phyloP scores from a whole-genome alignment of 1,140 invertebrate species.

The Drosophila arizonae region DNA sequence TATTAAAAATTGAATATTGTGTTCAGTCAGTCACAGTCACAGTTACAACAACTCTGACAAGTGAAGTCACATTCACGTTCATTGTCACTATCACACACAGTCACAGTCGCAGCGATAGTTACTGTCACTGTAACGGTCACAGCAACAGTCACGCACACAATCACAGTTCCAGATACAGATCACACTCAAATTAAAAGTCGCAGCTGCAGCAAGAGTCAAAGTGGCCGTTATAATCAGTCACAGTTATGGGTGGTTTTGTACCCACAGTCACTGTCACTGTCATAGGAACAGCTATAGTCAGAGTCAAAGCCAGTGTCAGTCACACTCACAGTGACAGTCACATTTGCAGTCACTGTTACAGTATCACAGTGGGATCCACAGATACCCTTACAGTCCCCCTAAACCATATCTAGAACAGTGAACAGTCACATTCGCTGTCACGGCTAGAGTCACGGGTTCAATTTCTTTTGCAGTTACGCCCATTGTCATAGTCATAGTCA shows the following conservation, averaged over 20 bases:
- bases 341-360: constrained; percentile 4
- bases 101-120: not conserved
- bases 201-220: not conserved
- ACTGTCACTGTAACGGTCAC: not conserved
- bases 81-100: not conserved
- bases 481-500: no score
- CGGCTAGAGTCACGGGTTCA: no score
- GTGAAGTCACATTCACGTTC: not conserved
- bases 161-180: not conserved
- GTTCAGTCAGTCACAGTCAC: not conserved
- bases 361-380: not conserved
- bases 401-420: no score
- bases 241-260: not conserved
- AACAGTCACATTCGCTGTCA: no score
- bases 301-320: not conserved
- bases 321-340: not conserved
- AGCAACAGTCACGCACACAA: not conserved
- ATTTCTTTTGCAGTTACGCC: no score
- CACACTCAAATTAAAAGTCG: no score
- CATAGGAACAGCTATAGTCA: not conserved
- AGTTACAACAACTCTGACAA: not conserved
- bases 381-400: no score
- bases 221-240: not conserved
- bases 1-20: no score
- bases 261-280: not conserved